phyloP scores from a whole-genome alignment of 2,113 vertebrate species.

The Lepisosteus oculatus region DNA sequence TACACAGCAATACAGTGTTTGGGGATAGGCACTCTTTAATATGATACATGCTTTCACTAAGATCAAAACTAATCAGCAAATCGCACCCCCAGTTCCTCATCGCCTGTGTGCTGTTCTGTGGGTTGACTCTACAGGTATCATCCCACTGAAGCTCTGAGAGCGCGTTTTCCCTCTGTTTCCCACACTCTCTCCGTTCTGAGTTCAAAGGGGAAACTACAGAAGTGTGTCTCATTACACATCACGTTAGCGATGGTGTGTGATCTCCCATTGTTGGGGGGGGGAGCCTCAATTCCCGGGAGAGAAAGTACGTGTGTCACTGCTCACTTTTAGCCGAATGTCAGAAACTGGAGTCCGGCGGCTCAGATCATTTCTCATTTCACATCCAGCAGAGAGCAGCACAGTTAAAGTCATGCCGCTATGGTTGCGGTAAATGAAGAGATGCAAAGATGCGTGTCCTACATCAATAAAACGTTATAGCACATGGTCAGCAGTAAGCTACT shows the following conservation, averaged over 20 bases:
- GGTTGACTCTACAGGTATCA: constrained; percentile 32
- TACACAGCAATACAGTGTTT: neutral
- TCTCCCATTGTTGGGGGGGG: constrained; percentile 62
- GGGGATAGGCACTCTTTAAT: too few species aligned
- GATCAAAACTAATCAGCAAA: neutral
- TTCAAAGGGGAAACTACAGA: constrained; percentile 49
- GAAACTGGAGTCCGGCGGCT: too few species aligned
- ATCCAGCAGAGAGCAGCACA: neutral
- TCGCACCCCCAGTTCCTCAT: neutral
- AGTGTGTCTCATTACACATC: constrained; percentile 76
- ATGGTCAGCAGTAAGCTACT: too few species aligned
- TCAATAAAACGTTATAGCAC: too few species aligned
- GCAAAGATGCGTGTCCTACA: too few species aligned
- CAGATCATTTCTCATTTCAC: neutral
- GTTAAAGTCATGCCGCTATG: too few species aligned
- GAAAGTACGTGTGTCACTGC: neutral
- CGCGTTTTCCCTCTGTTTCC: constrained; percentile 53
- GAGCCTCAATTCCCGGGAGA: constrained; percentile 34
- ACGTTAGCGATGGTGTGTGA: constrained; percentile 80
- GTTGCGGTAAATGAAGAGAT: too few species aligned
- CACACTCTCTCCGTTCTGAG: constrained; percentile 54
- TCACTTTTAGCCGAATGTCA: neutral
- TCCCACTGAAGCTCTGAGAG: constrained; percentile 49
- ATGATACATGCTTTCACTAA: too few species aligned
- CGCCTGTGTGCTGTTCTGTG: neutral